These are phyloP conservation scores for Neomicropteryx cornuta DNA, from an alignment of 1,140 invertebrate genomes.

Conservation along the genomic window DNA sequence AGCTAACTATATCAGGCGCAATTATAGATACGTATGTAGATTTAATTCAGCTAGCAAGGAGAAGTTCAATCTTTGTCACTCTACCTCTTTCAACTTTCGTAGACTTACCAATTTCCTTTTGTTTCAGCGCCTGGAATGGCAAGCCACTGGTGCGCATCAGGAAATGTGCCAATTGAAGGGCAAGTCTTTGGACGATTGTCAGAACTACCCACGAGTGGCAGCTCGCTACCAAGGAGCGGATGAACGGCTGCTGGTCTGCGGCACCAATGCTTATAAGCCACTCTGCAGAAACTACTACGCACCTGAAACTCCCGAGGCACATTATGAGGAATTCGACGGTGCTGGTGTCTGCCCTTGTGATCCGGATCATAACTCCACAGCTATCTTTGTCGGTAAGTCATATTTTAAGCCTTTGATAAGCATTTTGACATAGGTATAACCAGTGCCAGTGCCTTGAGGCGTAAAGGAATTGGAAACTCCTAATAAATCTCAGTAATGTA, in stretches of 20 bases:
- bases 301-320: conserved; percentile 25
- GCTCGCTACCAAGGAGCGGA: conserved; percentile 49
- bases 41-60: too few relatives aligned
- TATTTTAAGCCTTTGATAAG: too few relatives aligned
- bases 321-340: conserved; percentile 60
- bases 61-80: too few relatives aligned
- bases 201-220: conserved; percentile 91
- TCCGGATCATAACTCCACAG: conserved; percentile 87
- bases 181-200: conserved; percentile 81
- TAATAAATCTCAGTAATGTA: too few relatives aligned
- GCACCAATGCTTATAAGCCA: conserved; percentile 95
- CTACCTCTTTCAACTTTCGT: too few relatives aligned
- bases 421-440: too few relatives aligned
- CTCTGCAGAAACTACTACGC: conserved; percentile 68
- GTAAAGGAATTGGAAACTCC: too few relatives aligned
- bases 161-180: conserved; percentile 82
- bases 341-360: conserved; percentile 85
- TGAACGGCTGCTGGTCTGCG: conserved; percentile 78
- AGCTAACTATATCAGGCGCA: too few relatives aligned
- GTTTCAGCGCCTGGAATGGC: conserved; percentile 71
- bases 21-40: too few relatives aligned
- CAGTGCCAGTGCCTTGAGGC: too few relatives aligned
- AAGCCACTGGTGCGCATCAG: conserved; percentile 66
- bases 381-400: conserved; percentile 58
- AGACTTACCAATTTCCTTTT: conserved; percentile 11